Base-by-base conservation (phyloP, 1,140 invertebrate species). In the Panagrolaimus sp. region DNA sequence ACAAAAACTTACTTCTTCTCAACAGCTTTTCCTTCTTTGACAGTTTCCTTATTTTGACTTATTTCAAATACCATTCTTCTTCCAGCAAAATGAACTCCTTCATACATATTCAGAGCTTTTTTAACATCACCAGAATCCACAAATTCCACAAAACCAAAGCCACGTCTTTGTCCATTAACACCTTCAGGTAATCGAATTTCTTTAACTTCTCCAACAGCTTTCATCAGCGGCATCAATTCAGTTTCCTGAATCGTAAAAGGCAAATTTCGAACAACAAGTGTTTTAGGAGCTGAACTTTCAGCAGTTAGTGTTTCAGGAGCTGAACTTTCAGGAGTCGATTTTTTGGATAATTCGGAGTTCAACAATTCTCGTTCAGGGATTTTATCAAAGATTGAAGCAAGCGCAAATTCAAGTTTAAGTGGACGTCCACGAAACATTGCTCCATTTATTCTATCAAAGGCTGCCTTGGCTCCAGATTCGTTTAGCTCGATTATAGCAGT, bases 191-290 rank as follows among this genome's bases (percentile, higher is more conserved):
- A 4, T 0, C 52, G 15, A 8, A 58, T 58, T 21, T 58, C 52
- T 28, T 58, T 58, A n/a, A 58, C 28, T 58, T 58, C 52, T 26
- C 52, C 52, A n/a, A 58, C 52, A 24, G 52, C 52, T 58, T 58
- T 28, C 52, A 58, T 58, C 21, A 58, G 12, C n/a, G 52, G 52
- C 14, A 26, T 58, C 17, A 58, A 58, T 24, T 58, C 52, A 14
- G 52, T n/a, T 58, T 58, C 52, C 5, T 58, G 14, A 28, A 58
- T 58, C 1, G 14, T 28, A 21, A 58, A 58, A 8, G 52, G 52
- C 3, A 58, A 28, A 58, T 58, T 58, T 28, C 52, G 1, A 12
- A 58, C 52, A 28, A 58, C 52, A 14, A 58, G n/a, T 12, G 17
- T 21, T 21, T 58, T 58, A 21, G 12, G 15, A 5, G 52, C 52